phyloP scores from a whole-genome alignment of 2,113 vertebrate genomes.

The Potamarius usumacintae region DNA sequence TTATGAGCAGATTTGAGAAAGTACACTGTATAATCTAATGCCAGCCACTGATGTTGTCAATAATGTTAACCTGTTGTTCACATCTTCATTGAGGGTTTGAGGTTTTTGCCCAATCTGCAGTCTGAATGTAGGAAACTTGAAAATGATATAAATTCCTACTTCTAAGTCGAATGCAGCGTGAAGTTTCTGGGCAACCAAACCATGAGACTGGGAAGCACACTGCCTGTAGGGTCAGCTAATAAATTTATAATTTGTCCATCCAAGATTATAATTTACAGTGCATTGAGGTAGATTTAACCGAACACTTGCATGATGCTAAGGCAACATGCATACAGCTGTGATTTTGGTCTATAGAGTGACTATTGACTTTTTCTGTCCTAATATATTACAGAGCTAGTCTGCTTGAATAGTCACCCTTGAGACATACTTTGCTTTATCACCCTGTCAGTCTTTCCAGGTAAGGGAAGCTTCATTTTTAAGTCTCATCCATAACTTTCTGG shows the following conservation, averaged over 20 bases:
- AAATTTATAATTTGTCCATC: neutral
- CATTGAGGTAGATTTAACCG: neutral
- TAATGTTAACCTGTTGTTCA: too few species aligned
- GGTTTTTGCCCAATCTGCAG: neutral
- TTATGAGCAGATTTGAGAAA: too few species aligned
- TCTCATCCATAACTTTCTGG: conserved; percentile 56
- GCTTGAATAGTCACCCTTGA: conserved; percentile 43
- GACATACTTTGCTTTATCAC: conserved; percentile 52
- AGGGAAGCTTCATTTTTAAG: conserved; percentile 57
- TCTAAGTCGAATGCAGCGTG: neutral
- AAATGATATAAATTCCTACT: neutral
- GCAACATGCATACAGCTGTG: neutral
- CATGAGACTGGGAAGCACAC: neutral
- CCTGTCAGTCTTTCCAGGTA: conserved; percentile 51
- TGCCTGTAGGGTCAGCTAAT: neutral
- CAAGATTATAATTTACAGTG: neutral
- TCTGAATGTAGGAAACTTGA: neutral
- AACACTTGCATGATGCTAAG: neutral
- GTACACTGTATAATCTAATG: too few species aligned
- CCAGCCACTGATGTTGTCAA: too few species aligned
- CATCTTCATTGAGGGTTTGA: too few species aligned
- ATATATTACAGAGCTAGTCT: conserved; percentile 31
- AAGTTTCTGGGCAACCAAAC: neutral
- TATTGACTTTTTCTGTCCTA: conserved; percentile 7
- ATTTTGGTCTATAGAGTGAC: neutral